Conservation (phyloP, 2,797 vertebrate species). For the Euthynnus affinis region DNA sequence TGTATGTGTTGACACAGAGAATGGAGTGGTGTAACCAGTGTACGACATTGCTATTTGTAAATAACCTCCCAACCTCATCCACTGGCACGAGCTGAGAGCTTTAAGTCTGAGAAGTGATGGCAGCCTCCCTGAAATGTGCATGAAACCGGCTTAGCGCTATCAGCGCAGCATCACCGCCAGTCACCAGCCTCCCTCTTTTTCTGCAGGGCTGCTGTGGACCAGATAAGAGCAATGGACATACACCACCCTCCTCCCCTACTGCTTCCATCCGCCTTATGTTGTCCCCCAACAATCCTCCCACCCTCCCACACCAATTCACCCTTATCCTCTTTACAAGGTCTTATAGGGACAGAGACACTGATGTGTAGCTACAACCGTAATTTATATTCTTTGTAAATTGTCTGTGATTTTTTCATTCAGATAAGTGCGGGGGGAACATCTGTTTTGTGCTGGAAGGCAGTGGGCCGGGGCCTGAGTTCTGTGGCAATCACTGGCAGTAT, state of each 20-base stretch:
- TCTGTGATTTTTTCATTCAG: slow-evolving; percentile 84
- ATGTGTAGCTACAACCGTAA: slow-evolving; percentile 78
- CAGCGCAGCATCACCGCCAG: slow-evolving; percentile 82
- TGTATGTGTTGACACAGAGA: slow-evolving; percentile 65
- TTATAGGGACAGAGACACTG: slow-evolving; percentile 77
- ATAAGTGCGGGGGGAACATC: slow-evolving; percentile 85
- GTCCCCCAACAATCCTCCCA: slow-evolving; percentile 66
- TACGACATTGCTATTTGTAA: slow-evolving; percentile 78
- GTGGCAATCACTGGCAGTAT: slow-evolving; percentile 76
- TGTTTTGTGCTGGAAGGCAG: slow-evolving; percentile 84
- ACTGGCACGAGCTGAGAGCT: slow-evolving; percentile 69
- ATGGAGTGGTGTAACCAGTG: slow-evolving; percentile 64
- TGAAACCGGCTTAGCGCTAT: slow-evolving; percentile 84
- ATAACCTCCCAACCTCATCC: slow-evolving; percentile 72
- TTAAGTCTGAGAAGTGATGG: slow-evolving; percentile 76
- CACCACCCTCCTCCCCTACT: slow-evolving; percentile 63
- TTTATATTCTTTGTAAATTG: slow-evolving; percentile 89
- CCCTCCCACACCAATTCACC: slow-evolving; percentile 73
- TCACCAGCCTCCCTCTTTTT: slow-evolving; percentile 83
- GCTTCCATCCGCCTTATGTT: slow-evolving; percentile 69
- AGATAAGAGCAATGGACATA: slow-evolving; percentile 81
- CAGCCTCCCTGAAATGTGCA: slow-evolving; percentile 81
- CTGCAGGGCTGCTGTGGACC: slow-evolving; percentile 80
- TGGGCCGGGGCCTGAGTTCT: slow-evolving; percentile 70
- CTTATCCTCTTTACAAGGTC: slow-evolving; percentile 81